phyloP scores from a whole-genome alignment of 1,140 invertebrate species.

The Augochlora pura region DNA sequence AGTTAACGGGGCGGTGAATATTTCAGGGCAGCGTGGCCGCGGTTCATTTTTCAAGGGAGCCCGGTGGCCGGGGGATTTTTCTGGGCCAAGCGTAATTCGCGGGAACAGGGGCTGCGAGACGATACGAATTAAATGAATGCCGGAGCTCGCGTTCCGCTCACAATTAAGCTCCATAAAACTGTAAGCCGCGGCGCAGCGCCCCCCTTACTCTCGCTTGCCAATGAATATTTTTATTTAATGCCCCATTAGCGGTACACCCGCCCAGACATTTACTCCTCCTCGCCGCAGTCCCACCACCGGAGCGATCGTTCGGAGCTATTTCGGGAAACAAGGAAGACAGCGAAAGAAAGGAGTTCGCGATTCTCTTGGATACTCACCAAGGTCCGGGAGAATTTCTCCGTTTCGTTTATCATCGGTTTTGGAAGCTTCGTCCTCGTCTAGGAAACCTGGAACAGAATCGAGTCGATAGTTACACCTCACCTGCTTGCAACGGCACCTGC shows the following conservation, averaged over 20 bases:
- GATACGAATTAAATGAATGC: constrained; percentile 61
- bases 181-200: constrained; percentile 44
- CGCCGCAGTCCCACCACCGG: constrained; percentile 12
- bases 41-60: background rate
- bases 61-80: background rate
- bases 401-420: background rate
- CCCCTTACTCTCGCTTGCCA: constrained; percentile 38
- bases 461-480: background rate
- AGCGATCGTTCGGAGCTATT: constrained; percentile 37
- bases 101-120: background rate
- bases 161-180: constrained; percentile 67
- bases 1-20: constrained; percentile 18
- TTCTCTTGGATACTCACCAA: background rate
- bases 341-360: background rate
- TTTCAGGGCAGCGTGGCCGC: background rate
- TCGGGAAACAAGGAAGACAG: no score
- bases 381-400: background rate
- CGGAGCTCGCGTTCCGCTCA: constrained; percentile 44
- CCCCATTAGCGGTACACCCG: constrained; percentile 52
- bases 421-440: background rate
- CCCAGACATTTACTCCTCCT: constrained; percentile 39
- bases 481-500: background rate
- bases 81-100: constrained; percentile 14
- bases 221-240: constrained; percentile 70
- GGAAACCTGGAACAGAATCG: background rate